Percentiles rank a stretch among this genome's conserved stretches.
Conservation (phyloP, 2,888 invertebrate species). For the Synergus umbraculus region DNA sequence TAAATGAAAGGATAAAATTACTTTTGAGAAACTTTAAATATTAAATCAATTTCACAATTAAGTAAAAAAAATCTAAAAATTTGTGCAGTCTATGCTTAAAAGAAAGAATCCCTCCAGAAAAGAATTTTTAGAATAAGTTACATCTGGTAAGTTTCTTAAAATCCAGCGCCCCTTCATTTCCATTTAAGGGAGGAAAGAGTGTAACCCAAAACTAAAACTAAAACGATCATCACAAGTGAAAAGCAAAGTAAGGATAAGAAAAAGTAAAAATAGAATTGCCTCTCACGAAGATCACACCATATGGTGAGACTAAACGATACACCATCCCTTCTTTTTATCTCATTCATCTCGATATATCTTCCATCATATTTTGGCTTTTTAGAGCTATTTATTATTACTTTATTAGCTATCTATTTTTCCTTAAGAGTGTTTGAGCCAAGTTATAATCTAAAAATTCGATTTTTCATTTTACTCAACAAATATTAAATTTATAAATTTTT, state of each 20-base stretch:
- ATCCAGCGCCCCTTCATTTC: background rate
- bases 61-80: background rate
- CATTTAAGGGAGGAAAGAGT: background rate
- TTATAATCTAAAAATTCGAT: too few relatives aligned
- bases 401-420: too few relatives aligned
- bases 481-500: too few relatives aligned
- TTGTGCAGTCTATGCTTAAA: background rate
- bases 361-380: background rate
- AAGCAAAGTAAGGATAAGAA: slow-evolving; percentile 11
- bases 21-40: background rate
- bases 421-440: too few relatives aligned
- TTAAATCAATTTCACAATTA: too few relatives aligned
- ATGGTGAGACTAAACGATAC: background rate
- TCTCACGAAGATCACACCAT: background rate
- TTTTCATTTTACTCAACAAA: too few relatives aligned
- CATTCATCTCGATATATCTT: background rate
- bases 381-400: background rate
- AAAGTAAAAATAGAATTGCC: slow-evolving; percentile 18
- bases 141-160: slow-evolving; percentile 3
- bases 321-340: background rate
- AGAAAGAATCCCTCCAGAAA: background rate
- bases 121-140: background rate
- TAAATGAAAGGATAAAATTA: too few relatives aligned
- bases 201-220: background rate
- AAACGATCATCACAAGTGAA: background rate